phyloP scores from a whole-genome alignment of 2,113 vertebrate species.

The Microcebus murinus region DNA sequence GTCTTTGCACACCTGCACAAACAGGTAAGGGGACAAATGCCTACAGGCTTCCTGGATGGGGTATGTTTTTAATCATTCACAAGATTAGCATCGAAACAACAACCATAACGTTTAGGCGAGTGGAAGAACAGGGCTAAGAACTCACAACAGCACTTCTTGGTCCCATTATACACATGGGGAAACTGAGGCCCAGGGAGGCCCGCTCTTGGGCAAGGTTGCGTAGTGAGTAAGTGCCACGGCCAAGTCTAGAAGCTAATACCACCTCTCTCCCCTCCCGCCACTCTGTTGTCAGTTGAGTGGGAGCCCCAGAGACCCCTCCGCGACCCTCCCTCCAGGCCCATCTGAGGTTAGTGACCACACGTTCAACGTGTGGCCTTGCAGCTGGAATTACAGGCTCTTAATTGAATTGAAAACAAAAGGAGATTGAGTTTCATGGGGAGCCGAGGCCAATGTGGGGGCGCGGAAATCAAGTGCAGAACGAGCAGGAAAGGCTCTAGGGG shows the following conservation, averaged over 20 bases:
- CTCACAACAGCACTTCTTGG: neutral
- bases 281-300: fast-evolving
- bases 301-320: neutral
- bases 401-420: slow-evolving; percentile 78
- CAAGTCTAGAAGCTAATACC: neutral
- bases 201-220: fast-evolving
- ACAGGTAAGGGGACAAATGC: neutral
- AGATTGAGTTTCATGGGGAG: slow-evolving; percentile 67
- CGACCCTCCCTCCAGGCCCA: fast-evolving
- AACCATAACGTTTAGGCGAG: neutral
- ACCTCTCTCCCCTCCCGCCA: fast-evolving
- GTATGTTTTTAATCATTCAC: neutral
- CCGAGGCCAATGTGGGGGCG: slow-evolving; percentile 57
- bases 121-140: neutral
- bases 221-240: fast-evolving
- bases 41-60: neutral
- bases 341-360: neutral
- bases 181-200: neutral
- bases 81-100: neutral
- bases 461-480: slow-evolving; percentile 57
- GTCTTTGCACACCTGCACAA: neutral
- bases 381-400: slow-evolving; percentile 58
- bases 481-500: neutral
- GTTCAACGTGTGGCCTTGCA: neutral
- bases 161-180: neutral